Percentiles rank a stretch among this genome's conserved stretches.
These are phyloP conservation scores for Pogonocichla stellata DNA, from an alignment of 2,113 vertebrate genomes.

Conservation along the genomic window DNA sequence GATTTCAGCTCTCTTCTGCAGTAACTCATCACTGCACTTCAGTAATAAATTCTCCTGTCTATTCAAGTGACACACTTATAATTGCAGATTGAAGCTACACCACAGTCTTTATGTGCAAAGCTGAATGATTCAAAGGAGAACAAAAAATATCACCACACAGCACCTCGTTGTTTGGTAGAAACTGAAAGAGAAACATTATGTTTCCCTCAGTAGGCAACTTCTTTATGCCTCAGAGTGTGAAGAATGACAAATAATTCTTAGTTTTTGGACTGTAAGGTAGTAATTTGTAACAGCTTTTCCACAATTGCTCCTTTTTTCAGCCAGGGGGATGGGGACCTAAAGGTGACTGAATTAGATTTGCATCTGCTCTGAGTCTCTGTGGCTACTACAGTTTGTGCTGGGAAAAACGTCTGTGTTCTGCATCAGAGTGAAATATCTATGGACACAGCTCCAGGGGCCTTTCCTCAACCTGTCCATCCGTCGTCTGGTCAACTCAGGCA, in stretches of 20 bases:
- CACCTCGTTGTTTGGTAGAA: background rate
- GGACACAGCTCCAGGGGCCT: background rate
- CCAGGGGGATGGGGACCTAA: background rate
- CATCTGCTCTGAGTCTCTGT: background rate
- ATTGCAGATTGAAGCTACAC: background rate
- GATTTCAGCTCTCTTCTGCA: background rate
- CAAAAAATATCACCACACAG: background rate
- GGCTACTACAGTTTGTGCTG: background rate
- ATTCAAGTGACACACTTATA: background rate
- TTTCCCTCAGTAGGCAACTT: background rate
- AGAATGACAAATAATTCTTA: background rate
- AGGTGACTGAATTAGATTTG: background rate
- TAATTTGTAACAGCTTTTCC: background rate
- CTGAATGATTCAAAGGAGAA: background rate
- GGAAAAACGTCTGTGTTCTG: background rate
- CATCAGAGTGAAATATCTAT: background rate
- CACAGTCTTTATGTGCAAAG: background rate
- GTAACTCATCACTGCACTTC: background rate
- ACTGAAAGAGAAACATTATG: background rate
- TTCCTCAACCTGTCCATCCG: background rate
- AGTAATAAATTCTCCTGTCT: background rate
- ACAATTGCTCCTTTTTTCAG: background rate
- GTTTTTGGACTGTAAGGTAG: background rate
- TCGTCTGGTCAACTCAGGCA: background rate
- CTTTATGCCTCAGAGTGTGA: background rate